phyloP scores from a whole-genome alignment of 92 coral and sea anemone genomes.

The Actinernus sp. region DNA sequence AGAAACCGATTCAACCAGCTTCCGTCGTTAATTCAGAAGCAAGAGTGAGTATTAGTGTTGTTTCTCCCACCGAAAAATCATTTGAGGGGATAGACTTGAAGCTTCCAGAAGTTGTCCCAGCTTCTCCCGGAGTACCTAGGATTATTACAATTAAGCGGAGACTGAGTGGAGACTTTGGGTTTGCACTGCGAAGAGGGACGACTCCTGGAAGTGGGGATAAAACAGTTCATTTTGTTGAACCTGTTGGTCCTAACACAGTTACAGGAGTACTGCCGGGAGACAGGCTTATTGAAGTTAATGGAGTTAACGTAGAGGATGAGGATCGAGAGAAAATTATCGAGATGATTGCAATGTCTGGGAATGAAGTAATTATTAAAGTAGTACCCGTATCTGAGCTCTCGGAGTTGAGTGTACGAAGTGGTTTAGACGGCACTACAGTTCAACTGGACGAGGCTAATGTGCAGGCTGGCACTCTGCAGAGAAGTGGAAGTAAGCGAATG shows the following conservation, averaged over 20 bases:
- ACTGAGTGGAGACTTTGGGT: constrained; percentile 95
- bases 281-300: constrained; percentile 94
- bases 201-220: constrained; percentile 79
- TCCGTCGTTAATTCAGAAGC: constrained; percentile 26
- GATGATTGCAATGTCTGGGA: constrained; percentile 93
- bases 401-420: constrained; percentile 95
- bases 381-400: constrained; percentile 95
- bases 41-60: constrained; percentile 43
- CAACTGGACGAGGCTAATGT: constrained; percentile 94
- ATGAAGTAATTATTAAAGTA: constrained; percentile 91
- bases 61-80: constrained; percentile 84
- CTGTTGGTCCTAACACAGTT: constrained; percentile 78
- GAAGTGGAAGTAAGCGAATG: constrained; percentile 97
- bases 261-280: constrained; percentile 92
- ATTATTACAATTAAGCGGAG: constrained; percentile 75
- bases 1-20: constrained; percentile 47
- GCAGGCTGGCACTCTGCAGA: constrained; percentile 90
- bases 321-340: constrained; percentile 95
- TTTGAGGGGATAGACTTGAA: constrained; percentile 91
- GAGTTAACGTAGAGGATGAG: constrained; percentile 80
- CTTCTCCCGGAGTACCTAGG: constrained; percentile 85
- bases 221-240: constrained; percentile 91
- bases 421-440: constrained; percentile 88
- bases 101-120: constrained; percentile 90
- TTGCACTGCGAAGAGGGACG: constrained; percentile 89